A percentile compares a stretch with the other conserved stretches of the same genome.
Conservation (phyloP, 2,888 invertebrate genomes). For the Kuschelorhynchus macadamiae region DNA sequence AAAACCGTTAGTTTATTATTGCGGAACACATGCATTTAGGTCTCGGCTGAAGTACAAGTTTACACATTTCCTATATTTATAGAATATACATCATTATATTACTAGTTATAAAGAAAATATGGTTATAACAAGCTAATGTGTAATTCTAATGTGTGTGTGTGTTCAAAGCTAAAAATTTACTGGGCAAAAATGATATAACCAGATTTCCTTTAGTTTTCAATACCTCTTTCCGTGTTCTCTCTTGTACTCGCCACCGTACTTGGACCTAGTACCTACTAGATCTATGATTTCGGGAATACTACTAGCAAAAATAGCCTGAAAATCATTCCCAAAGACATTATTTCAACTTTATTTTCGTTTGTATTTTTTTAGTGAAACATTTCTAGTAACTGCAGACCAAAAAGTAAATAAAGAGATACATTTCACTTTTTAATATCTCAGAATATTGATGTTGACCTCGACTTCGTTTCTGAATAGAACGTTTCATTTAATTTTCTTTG, state of each 20-base stretch:
- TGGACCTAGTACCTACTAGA: constrained; percentile 99
- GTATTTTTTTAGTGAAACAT: background rate
- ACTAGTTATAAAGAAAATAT: constrained; percentile 49
- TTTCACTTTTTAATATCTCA: no score
- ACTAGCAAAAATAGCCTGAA: constrained; percentile 99
- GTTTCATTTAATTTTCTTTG: no score
- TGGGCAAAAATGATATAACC: constrained; percentile 47
- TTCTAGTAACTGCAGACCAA: constrained; percentile 28
- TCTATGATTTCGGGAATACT: constrained; percentile 99
- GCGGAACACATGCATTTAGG: constrained; percentile 48
- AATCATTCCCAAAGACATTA: constrained; percentile 67
- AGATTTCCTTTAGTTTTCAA: constrained; percentile 62
- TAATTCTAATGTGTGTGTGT: constrained; percentile 18
- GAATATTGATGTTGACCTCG: no score
- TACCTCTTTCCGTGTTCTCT: constrained; percentile 99
- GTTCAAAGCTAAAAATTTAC: constrained; percentile 19
- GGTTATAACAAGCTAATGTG: constrained; percentile 46
- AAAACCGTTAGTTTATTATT: constrained; percentile 26
- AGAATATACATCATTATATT: constrained; percentile 24
- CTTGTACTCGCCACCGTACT: constrained; percentile 99
- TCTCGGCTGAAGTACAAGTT: constrained; percentile 57
- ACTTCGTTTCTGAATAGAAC: no score
- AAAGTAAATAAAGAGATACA: no score
- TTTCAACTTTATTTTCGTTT: constrained; percentile 17
- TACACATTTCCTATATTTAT: constrained; percentile 32